These are phyloP conservation scores for Ptychadena robeensis DNA, from an alignment of 2,797 vertebrate species.

Conservation along the genomic window DNA sequence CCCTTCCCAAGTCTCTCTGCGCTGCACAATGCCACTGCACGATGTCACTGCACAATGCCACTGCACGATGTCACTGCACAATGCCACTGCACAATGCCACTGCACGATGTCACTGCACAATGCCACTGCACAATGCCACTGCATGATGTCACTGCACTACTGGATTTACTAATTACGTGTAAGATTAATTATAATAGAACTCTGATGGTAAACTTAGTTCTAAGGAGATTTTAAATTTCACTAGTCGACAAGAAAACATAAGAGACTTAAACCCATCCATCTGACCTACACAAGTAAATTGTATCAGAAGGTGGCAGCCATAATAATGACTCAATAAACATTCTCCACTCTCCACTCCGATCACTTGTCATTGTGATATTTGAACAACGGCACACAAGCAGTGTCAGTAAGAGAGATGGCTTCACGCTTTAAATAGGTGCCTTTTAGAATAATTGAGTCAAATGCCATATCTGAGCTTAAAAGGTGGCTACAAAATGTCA, in stretches of 20 bases:
- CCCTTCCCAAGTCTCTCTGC: no score
- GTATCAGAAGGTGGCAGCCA: not conserved
- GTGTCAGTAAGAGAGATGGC: slow-evolving; percentile 9
- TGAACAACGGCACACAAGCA: slow-evolving; percentile 25
- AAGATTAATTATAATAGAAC: not conserved
- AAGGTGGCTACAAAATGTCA: slow-evolving; percentile 51
- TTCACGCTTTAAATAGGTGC: slow-evolving; percentile 32
- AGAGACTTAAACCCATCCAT: not conserved
- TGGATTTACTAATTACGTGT: no score
- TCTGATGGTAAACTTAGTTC: not conserved
- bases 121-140: no score
- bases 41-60: no score
- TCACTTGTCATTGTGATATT: slow-evolving; percentile 50
- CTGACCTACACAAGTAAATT: not conserved
- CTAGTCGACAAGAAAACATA: not conserved
- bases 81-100: no score
- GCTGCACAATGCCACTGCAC: no score
- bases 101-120: no score
- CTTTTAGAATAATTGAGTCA: slow-evolving; percentile 56
- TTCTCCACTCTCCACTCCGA: slow-evolving; percentile 10
- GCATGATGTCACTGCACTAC: no score
- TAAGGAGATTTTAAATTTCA: not conserved
- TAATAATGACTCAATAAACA: slow-evolving; percentile 36
- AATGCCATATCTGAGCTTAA: slow-evolving; percentile 56
- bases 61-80: no score